These are phyloP conservation scores for Euphydryas editha DNA, from an alignment of 2,888 invertebrate species.

Conservation along the genomic window DNA sequence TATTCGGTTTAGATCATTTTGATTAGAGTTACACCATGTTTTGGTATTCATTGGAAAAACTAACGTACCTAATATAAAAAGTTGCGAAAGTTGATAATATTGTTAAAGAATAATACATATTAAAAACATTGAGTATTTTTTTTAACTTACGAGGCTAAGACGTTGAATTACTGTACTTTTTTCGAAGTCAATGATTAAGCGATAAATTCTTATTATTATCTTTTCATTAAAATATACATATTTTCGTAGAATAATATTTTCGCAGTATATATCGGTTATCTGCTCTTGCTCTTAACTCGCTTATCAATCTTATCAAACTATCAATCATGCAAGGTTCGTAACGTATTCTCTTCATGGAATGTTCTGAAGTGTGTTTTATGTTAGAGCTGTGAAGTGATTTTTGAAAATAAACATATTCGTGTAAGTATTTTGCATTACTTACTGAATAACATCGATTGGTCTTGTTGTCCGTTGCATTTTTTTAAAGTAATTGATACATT, in stretches of 20 bases:
- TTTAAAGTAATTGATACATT: not conserved
- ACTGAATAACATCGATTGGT: not conserved
- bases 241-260: slow-evolving; percentile 14
- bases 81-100: too few relatives aligned
- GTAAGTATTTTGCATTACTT: slow-evolving; percentile 43
- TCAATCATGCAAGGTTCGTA: slow-evolving; percentile 40
- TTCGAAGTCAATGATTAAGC: not conserved
- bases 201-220: not conserved
- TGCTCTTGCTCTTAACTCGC: slow-evolving; percentile 35
- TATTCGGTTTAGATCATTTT: slow-evolving; percentile 8
- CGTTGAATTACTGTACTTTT: not conserved
- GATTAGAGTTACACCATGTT: slow-evolving; percentile 2
- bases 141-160: too few relatives aligned
- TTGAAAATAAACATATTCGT: slow-evolving; percentile 35
- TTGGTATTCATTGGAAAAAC: not conserved
- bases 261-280: slow-evolving; percentile 37
- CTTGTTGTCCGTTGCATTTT: not conserved
- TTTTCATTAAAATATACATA: not conserved
- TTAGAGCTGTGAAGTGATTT: slow-evolving; percentile 28
- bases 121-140: too few relatives aligned
- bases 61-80: not conserved
- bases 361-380: slow-evolving; percentile 34
- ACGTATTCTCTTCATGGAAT: slow-evolving; percentile 34
- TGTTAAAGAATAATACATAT: too few relatives aligned
- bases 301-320: slow-evolving; percentile 47